Conservation (phyloP, 2,797 vertebrate species). For the Sphenodon punctatus region DNA sequence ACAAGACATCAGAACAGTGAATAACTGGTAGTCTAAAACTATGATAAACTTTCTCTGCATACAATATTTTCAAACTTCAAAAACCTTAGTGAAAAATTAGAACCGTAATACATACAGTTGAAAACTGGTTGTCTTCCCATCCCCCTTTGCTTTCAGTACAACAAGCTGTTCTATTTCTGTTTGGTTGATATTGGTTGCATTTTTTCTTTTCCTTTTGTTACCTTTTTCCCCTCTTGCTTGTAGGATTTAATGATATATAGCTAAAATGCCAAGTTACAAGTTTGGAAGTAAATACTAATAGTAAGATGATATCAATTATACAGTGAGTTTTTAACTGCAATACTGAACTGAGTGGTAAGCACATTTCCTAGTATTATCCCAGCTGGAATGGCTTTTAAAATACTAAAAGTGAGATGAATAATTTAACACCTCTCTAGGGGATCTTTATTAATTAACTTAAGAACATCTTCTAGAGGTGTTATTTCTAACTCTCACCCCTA, state of each 20-base stretch:
- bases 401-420: constrained; percentile 20
- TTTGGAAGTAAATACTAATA: constrained; percentile 26
- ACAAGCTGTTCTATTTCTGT: neutral
- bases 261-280: constrained; percentile 8
- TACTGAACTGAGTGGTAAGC: neutral
- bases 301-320: constrained; percentile 11
- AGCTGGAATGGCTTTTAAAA: constrained; percentile 23
- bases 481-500: constrained; percentile 2
- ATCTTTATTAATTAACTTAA: constrained; percentile 37
- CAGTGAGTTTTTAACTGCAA: constrained; percentile 5
- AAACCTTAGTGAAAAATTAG: neutral
- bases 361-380: constrained; percentile 34
- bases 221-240: neutral
- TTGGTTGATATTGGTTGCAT: neutral
- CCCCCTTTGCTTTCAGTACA: neutral
- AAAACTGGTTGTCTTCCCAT: neutral
- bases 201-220: neutral
- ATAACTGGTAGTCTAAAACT: neutral
- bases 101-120: neutral
- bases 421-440: constrained; percentile 15
- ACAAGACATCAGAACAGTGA: neutral
- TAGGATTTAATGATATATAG: neutral
- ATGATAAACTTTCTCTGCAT: neutral
- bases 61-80: constrained; percentile 20
- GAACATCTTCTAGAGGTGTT: neutral